Percentiles rank a stretch among this genome's conserved stretches.
Evolutionary conservation across 1,140 invertebrate species (phyloP).

Genomic region (Saccostrea echinata): DNA sequence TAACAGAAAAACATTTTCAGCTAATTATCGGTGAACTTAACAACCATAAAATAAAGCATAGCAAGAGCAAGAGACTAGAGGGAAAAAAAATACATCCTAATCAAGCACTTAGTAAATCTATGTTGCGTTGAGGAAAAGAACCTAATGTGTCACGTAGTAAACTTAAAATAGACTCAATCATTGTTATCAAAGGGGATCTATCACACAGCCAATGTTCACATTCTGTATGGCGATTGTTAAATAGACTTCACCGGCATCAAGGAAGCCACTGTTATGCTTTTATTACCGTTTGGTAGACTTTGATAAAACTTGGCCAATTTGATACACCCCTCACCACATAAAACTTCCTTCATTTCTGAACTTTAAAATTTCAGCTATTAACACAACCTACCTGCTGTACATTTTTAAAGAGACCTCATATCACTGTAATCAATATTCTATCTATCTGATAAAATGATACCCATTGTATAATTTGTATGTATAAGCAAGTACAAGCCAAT

Average conservation of each 20-base stretch:
- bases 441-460: too few relatives aligned
- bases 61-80: background rate
- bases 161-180: conserved; percentile 36
- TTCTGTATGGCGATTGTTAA: background rate
- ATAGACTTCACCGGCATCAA: background rate
- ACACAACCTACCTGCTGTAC: too few relatives aligned
- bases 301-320: background rate
- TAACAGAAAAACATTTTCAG: background rate
- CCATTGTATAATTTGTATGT: too few relatives aligned
- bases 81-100: conserved; percentile 15
- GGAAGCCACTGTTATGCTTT: background rate
- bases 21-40: conserved; percentile 7
- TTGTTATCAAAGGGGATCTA: conserved; percentile 34
- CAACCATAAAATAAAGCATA: background rate
- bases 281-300: background rate
- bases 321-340: background rate
- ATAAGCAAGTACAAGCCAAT: too few relatives aligned
- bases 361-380: too few relatives aligned
- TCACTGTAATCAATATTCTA: too few relatives aligned
- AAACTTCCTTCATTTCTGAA: too few relatives aligned
- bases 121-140: background rate
- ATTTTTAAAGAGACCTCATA: too few relatives aligned
- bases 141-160: conserved; percentile 14
- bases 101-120: conserved; percentile 11
- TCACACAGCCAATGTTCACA: background rate